Evolutionary conservation across 2,888 invertebrate genomes (phyloP), one percentile per base, ranked within the genome.

Genomic region (Drosophila helvetica): DNA sequence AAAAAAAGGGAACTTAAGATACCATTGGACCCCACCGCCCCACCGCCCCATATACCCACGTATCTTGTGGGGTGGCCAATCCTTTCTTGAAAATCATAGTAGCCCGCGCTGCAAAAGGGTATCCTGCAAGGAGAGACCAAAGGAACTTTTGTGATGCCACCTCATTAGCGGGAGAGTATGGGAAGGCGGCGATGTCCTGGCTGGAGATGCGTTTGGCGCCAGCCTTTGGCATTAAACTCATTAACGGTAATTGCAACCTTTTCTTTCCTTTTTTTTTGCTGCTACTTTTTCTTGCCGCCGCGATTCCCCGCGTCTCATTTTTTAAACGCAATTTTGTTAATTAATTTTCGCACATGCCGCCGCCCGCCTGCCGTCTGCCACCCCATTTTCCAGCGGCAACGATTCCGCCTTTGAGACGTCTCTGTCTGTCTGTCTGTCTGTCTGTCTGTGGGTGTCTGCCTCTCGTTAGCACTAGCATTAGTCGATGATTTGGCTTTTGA

Each of bases 221-320:
- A 58, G 75, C 87, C 87, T 79, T 77, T 89, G 77, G 87, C 87
- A 78, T 84, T 85, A 79, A 88, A 89, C 89, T 89, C 90, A 88
- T 90, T 88, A 88, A 81, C 88, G 86, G 76, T 88, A 88, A 88
- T 88, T 90, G 88, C 88, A 90, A 76, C 81, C 88, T 80, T 88
- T 79, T 82, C 75, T 72, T 70, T 69, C 38, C 57, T 6, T n/a
- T 33, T 30, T 54, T 60, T 22, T 51, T 18, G 30, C 33, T 47
- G 46, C n/a, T 58, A 33, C 51, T 62, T 33, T 38, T 38, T 6
- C 15, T 38, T 38, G 38, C 6, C 15, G 38, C 38, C 38, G 15
- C 33, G 15, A 5, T 48, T n/a, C 52, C 17, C 19, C 12, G 19
- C 19, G 38, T 47, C 52, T 51, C 52, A 52, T 56, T 72, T 81